A percentile compares a stretch with the other conserved stretches of the same genome.
phyloP scores from a whole-genome alignment of 2,113 vertebrate genomes.

The Tragelaphus strepsiceros region DNA sequence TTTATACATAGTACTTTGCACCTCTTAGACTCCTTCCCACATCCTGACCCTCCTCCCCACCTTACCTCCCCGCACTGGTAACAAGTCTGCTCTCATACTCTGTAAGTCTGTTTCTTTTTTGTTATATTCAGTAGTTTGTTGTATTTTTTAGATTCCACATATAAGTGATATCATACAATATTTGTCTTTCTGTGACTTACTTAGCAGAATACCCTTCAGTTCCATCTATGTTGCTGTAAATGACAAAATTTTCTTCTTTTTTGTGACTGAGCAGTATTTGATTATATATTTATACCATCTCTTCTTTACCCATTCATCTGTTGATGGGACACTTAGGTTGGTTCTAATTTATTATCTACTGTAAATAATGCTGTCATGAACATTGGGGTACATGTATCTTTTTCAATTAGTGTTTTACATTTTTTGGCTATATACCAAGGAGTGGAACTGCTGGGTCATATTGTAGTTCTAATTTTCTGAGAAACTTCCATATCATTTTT shows the following conservation, averaged over 20 bases:
- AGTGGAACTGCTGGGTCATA: neutral
- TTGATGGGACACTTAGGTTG: neutral
- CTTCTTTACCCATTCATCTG: neutral
- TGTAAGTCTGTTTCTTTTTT: neutral
- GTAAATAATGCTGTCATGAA: neutral
- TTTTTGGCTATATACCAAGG: neutral
- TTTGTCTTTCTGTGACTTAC: neutral
- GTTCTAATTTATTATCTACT: neutral
- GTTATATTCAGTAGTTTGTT: neutral
- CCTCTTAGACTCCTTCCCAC: neutral
- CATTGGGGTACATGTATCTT: neutral
- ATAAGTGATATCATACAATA: neutral
- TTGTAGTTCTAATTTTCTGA: neutral
- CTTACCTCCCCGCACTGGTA: neutral
- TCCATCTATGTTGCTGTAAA: neutral
- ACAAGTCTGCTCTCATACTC: neutral
- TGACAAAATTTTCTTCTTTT: neutral
- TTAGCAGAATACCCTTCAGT: neutral
- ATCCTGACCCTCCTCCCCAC: neutral
- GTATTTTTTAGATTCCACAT: neutral
- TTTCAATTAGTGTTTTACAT: neutral
- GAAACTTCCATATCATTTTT: neutral
- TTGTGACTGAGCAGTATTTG: neutral
- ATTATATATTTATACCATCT: neutral
- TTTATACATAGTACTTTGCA: neutral